Base-by-base conservation (phyloP, 2,113 vertebrate genomes). In the Rhombomys opimus region DNA sequence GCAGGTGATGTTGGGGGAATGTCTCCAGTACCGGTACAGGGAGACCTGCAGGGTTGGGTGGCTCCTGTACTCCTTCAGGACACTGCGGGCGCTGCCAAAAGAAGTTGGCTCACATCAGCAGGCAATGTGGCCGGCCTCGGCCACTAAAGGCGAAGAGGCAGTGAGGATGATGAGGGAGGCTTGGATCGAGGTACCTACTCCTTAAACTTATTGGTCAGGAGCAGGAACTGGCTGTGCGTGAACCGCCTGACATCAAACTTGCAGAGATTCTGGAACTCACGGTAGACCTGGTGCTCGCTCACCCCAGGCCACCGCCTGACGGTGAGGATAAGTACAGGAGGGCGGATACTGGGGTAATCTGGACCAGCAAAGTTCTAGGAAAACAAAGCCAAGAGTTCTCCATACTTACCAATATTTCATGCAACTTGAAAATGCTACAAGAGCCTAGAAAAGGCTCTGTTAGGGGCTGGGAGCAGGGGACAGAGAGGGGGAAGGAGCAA, bases 291-390 rank as follows among this genome's bases (percentile, higher is more conserved):
- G 96, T 94, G 95, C 96, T 98, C 98, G 0, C 89, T 97, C 97
- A 98, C 30, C 81, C 57, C 97, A 1, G 96, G 96, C 97, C 97
- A 98, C 35, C 78, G 97, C 89, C 0, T 95, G 86, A 98, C 98
- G 0, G 20, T 96, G 90, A 98, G 98, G 82, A 99, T 80, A 90
- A 99, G 96, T 65, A 95, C 52, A 86, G 98, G 98, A 0, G 98
- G 98, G 4, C 90, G 96, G 3, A 35, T 52, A 18, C 98, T 96
- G 61, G 97, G 96, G 68, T 2, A 35, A 95, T 99, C 98, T 7
- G 97, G 95, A 38, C 98, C 98, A 7, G 98, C 97, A 68, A 99
- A 98, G 30, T 99, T 99, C 98, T 99, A 94, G 68, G 92, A 98
- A 63, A 90, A 92, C 0, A 4, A 50, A 46, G 63, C 22, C 63